A percentile compares a stretch with the other conserved stretches of the same genome.
Conservation (phyloP, 2,888 invertebrate genomes). For the Limnephilus marmoratus region DNA sequence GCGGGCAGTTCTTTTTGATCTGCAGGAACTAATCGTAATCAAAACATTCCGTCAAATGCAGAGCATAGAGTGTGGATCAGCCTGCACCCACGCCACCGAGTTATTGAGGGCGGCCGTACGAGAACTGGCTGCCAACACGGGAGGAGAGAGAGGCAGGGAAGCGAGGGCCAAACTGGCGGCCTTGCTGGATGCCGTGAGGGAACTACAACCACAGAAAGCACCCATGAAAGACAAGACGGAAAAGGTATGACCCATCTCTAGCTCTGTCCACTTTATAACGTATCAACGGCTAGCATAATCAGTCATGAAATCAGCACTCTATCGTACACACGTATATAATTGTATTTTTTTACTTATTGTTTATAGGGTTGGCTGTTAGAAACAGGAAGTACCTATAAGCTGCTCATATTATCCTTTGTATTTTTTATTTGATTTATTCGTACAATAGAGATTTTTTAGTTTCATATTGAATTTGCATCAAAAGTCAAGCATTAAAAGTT, state of each 20-base stretch:
- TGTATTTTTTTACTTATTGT: too few relatives aligned
- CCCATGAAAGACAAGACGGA: constrained; percentile 60
- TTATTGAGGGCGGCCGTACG: constrained; percentile 57
- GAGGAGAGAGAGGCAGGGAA: constrained; percentile 61
- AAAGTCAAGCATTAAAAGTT: too few relatives aligned
- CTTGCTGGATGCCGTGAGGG: constrained; percentile 61
- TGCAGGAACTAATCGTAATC: neutral
- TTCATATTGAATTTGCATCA: too few relatives aligned
- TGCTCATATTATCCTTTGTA: too few relatives aligned
- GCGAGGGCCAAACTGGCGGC: constrained; percentile 58
- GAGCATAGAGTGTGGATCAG: constrained; percentile 60
- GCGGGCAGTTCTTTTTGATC: neutral
- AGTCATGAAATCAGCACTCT: too few relatives aligned
- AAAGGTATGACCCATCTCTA: constrained; percentile 53
- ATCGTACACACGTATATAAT: too few relatives aligned
- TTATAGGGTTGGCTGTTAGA: too few relatives aligned
- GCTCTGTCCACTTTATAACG: neutral
- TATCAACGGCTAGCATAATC: neutral
- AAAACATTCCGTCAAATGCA: neutral
- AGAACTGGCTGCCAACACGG: constrained; percentile 58
- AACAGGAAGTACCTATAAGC: too few relatives aligned
- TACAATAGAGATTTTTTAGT: too few relatives aligned
- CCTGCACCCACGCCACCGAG: constrained; percentile 49
- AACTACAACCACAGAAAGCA: constrained; percentile 43
- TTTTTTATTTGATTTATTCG: too few relatives aligned